phyloP scores from a whole-genome alignment of 35 echinoderm and acorn worm genomes.

The Ophioderma brevispina region DNA sequence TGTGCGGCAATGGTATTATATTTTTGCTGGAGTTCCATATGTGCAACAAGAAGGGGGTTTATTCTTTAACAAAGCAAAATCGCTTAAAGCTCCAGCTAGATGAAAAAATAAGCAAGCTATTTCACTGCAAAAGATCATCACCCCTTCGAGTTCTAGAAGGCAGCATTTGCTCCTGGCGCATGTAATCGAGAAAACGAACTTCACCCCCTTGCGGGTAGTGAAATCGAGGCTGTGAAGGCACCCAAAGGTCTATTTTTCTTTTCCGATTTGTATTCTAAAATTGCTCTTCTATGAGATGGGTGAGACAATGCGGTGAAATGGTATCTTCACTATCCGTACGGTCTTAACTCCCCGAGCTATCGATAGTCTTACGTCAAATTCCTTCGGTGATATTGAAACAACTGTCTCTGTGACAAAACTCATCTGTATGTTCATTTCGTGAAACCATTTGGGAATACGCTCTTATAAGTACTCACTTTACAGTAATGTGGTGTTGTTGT shows the following conservation, averaged over 20 bases:
- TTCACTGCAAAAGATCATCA: conserved; percentile 1
- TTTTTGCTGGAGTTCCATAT: too few relatives aligned
- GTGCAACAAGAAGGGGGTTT: too few relatives aligned
- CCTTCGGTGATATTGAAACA: neutral
- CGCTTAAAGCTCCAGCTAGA: neutral
- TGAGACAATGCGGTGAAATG: neutral
- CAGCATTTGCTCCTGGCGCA: neutral
- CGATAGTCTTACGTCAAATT: conserved; percentile 3
- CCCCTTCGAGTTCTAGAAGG: neutral
- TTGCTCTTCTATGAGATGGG: neutral
- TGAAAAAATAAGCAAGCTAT: neutral
- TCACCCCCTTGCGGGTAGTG: neutral
- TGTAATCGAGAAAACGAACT: conserved; percentile 14
- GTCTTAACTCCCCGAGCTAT: neutral
- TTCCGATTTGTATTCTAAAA: neutral
- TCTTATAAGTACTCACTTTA: too few relatives aligned
- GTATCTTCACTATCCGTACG: neutral
- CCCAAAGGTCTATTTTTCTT: neutral
- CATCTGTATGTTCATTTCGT: too few relatives aligned
- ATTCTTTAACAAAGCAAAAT: too few relatives aligned
- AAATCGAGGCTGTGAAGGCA: neutral
- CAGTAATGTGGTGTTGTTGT: too few relatives aligned
- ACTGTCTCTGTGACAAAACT: neutral
- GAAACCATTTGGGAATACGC: too few relatives aligned
- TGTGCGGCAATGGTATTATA: too few relatives aligned